Conservation (phyloP, 2,888 invertebrate genomes). For the Dysmachus trigonus region DNA sequence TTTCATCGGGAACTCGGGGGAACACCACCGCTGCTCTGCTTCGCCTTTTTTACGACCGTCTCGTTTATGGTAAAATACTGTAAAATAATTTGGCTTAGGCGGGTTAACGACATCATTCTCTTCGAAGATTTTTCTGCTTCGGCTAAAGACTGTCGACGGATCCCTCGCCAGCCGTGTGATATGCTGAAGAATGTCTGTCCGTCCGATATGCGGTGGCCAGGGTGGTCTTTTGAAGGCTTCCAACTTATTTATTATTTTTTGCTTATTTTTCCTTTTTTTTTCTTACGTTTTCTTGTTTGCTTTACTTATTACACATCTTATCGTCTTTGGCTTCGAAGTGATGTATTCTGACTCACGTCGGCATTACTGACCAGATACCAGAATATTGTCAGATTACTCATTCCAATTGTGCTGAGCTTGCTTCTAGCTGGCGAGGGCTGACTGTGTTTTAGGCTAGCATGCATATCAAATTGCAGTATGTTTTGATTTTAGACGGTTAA, state of each 20-base stretch:
- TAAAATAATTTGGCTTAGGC: slow-evolving; percentile 31
- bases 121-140: not conserved
- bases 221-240: slow-evolving; percentile 15
- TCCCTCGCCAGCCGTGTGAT: not conserved
- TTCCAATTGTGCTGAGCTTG: slow-evolving; percentile 1
- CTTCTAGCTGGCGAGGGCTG: not conserved
- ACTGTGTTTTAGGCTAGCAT: not conserved
- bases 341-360: slow-evolving; percentile 3
- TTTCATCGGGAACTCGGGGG: not conserved
- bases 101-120: slow-evolving; percentile 25
- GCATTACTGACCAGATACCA: not conserved
- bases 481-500: not conserved
- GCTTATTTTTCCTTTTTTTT: too few species aligned
- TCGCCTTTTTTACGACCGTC: not conserved
- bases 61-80: slow-evolving; percentile 24
- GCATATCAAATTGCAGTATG: not conserved
- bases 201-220: not conserved
- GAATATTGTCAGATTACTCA: slow-evolving; percentile 18
- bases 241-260: not conserved
- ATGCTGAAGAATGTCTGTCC: not conserved
- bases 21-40: not conserved
- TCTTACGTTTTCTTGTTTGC: slow-evolving; percentile 5
- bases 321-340: not conserved
- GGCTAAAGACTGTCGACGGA: not conserved
- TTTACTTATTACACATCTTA: slow-evolving; percentile 37